Conservation (phyloP, 2,797 vertebrate species). For the Rhinatrema bivittatum region DNA sequence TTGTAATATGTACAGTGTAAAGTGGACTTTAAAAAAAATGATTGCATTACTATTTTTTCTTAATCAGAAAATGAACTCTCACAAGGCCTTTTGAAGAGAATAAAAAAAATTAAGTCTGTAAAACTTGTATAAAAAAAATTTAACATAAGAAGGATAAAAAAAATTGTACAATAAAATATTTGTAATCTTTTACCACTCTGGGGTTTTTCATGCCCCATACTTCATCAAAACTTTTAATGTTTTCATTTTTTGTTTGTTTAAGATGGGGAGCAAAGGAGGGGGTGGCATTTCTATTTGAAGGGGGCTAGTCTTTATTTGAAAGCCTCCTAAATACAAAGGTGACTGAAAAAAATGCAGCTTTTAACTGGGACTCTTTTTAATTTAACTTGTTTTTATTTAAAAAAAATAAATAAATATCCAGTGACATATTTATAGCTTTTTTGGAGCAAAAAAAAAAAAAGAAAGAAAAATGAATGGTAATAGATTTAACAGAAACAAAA, state of each 20-base stretch:
- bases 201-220: constrained; percentile 72
- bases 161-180: constrained; percentile 87
- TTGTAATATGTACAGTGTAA: constrained; percentile 89
- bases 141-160: constrained; percentile 61
- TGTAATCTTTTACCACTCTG: constrained; percentile 72
- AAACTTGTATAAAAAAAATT: constrained; percentile 81
- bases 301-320: constrained; percentile 58
- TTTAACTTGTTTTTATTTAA: constrained; percentile 90
- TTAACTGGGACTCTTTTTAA: constrained; percentile 76
- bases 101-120: constrained; percentile 77
- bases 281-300: constrained; percentile 65
- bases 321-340: constrained; percentile 45
- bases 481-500: constrained; percentile 72
- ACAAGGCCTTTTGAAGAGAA: constrained; percentile 78
- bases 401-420: too few relatives aligned
- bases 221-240: constrained; percentile 61
- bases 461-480: constrained; percentile 83
- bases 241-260: constrained; percentile 42
- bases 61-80: constrained; percentile 84
- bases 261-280: too few relatives aligned
- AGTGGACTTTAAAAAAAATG: constrained; percentile 87
- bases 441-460: too few relatives aligned
- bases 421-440: constrained; percentile 88
- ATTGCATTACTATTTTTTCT: constrained; percentile 93
- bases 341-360: constrained; percentile 58